Conservation (phyloP, 2,797 vertebrate genomes). For the Siniperca scherzeri region DNA sequence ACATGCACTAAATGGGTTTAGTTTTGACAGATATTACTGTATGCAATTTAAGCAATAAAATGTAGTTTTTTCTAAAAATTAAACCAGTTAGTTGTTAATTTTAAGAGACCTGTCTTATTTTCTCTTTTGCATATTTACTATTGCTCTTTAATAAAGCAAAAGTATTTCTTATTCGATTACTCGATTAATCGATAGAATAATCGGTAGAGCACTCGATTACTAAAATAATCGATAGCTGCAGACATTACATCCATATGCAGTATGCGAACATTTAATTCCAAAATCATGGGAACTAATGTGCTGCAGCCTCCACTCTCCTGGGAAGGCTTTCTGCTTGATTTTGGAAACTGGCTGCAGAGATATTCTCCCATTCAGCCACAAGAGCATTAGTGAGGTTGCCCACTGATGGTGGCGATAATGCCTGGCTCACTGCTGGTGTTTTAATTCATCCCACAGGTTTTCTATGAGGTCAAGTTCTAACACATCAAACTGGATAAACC, state of each 20-base stretch:
- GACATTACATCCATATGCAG: neutral
- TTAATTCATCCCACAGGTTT: constrained; percentile 34
- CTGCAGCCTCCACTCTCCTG: constrained; percentile 1
- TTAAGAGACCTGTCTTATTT: too few relatives aligned
- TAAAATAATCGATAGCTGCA: too few relatives aligned
- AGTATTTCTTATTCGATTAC: too few relatives aligned
- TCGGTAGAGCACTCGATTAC: too few relatives aligned
- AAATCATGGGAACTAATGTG: constrained; percentile 1
- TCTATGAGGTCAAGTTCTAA: constrained; percentile 22
- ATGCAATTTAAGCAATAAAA: too few relatives aligned
- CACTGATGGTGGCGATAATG: constrained; percentile 15
- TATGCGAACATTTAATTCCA: neutral
- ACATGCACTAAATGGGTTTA: too few relatives aligned
- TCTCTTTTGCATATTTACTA: too few relatives aligned
- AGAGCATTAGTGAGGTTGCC: constrained; percentile 27
- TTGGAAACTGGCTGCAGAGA: constrained; percentile 22
- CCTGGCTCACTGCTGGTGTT: constrained; percentile 20
- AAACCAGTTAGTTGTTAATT: too few relatives aligned
- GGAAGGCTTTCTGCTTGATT: constrained; percentile 7
- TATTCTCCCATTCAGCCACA: constrained; percentile 34
- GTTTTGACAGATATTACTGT: too few relatives aligned
- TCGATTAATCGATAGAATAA: too few relatives aligned
- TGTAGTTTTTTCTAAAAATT: too few relatives aligned
- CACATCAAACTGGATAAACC: constrained; percentile 12
- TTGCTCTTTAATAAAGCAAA: too few relatives aligned